A percentile compares a stretch with the other conserved stretches of the same genome.
Evolutionary conservation across 1,140 invertebrate species (phyloP).

Genomic region (Drosophila arawakana): DNA sequence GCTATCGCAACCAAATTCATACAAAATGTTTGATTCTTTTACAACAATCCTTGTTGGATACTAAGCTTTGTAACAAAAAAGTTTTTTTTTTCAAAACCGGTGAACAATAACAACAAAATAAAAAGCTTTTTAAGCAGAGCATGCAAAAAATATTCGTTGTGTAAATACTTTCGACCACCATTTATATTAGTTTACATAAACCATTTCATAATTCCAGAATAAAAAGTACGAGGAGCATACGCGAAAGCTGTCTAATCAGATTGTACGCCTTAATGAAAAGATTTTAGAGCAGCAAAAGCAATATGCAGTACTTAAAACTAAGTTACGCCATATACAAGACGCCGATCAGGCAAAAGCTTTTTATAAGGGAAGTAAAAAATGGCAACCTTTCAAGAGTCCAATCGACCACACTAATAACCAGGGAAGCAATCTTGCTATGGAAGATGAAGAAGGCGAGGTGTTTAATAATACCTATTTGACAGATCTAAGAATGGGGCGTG

Average conservation of each 20-base stretch:
- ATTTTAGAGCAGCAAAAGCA: constrained; percentile 77
- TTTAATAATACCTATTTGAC: constrained; percentile 91
- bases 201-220: constrained; percentile 45
- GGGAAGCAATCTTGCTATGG: constrained; percentile 87
- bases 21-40: too few relatives aligned
- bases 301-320: constrained; percentile 66
- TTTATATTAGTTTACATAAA: background rate
- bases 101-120: too few relatives aligned
- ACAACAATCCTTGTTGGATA: too few relatives aligned
- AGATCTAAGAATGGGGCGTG: constrained; percentile 86
- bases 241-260: constrained; percentile 74
- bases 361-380: constrained; percentile 25
- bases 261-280: constrained; percentile 77
- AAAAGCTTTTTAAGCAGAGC: too few relatives aligned
- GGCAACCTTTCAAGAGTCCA: constrained; percentile 63
- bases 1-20: too few relatives aligned
- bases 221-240: constrained; percentile 78
- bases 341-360: constrained; percentile 7
- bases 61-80: too few relatives aligned
- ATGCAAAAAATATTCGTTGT: too few relatives aligned
- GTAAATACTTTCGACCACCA: too few relatives aligned
- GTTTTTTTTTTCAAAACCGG: too few relatives aligned
- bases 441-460: constrained; percentile 93
- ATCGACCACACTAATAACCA: constrained; percentile 54
- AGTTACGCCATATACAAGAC: constrained; percentile 66